Percentiles rank a stretch among this genome's conserved stretches.
Conservation (phyloP, 2,888 invertebrate species). For the Cataglyphis cursor region DNA sequence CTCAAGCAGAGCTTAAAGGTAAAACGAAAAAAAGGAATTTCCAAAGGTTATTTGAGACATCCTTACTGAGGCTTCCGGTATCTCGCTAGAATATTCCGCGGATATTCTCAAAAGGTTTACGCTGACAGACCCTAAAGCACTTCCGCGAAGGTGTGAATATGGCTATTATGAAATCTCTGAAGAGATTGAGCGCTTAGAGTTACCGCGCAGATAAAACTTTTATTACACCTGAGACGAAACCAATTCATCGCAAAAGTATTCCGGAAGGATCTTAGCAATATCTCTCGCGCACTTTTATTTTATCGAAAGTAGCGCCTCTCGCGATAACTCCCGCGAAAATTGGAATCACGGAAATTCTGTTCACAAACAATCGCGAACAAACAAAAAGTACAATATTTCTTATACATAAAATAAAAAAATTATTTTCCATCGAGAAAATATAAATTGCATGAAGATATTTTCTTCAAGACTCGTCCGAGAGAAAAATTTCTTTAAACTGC, state of each 20-base stretch:
- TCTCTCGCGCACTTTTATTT: conserved; percentile 14
- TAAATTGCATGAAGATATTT: conserved; percentile 9
- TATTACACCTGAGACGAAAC: conserved; percentile 5
- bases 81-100: background rate
- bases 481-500: conserved; percentile 8
- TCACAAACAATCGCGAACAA: conserved; percentile 3
- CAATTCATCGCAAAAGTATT: conserved; percentile 13
- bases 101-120: conserved; percentile 15
- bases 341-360: conserved; percentile 29
- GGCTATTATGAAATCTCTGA: conserved; percentile 19
- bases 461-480: background rate
- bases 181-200: conserved; percentile 6
- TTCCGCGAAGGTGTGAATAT: conserved; percentile 39
- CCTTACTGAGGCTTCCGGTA: background rate
- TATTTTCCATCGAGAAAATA: conserved; percentile 17
- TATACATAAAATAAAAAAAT: conserved; percentile 19
- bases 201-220: conserved; percentile 12
- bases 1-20: background rate
- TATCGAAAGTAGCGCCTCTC: conserved; percentile 27
- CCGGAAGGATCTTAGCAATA: conserved; percentile 19
- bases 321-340: conserved; percentile 2
- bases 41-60: conserved; percentile 5
- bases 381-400: background rate
- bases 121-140: conserved; percentile 11
- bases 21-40: background rate